These are phyloP conservation scores for Drosophila mayaguana DNA, from an alignment of 2,888 invertebrate genomes.

Conservation along the genomic window DNA sequence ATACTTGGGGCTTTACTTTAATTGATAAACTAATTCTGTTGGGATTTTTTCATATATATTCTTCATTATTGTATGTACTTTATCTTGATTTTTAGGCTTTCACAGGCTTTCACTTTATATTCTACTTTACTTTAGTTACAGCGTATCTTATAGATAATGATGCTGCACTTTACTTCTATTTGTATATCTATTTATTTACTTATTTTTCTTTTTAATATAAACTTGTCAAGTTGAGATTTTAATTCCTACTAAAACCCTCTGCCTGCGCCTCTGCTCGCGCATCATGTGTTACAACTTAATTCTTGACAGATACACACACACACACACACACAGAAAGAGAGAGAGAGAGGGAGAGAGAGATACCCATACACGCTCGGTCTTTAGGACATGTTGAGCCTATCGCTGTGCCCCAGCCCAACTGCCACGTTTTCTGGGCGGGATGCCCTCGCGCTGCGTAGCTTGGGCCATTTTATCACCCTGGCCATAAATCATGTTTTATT, in stretches of 20 bases:
- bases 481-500: constrained; percentile 79
- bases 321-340: neutral
- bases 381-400: constrained; percentile 23
- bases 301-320: constrained; percentile 30
- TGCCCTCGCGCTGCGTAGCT: constrained; percentile 25
- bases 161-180: neutral
- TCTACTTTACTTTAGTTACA: no score
- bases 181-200: neutral
- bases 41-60: no score
- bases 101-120: no score
- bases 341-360: neutral
- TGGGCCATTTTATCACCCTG: constrained; percentile 50
- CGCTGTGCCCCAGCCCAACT: constrained; percentile 32
- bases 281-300: constrained; percentile 56
- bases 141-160: no score
- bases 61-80: no score
- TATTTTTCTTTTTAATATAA: neutral
- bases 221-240: neutral
- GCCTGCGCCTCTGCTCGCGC: constrained; percentile 24
- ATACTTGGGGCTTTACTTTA: no score
- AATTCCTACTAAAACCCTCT: neutral
- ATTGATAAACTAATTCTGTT: no score
- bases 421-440: constrained; percentile 12
- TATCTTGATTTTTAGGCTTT: no score
- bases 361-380: constrained; percentile 4